Base-by-base conservation (phyloP, 2,888 invertebrate species). In the Drosophila dives region DNA sequence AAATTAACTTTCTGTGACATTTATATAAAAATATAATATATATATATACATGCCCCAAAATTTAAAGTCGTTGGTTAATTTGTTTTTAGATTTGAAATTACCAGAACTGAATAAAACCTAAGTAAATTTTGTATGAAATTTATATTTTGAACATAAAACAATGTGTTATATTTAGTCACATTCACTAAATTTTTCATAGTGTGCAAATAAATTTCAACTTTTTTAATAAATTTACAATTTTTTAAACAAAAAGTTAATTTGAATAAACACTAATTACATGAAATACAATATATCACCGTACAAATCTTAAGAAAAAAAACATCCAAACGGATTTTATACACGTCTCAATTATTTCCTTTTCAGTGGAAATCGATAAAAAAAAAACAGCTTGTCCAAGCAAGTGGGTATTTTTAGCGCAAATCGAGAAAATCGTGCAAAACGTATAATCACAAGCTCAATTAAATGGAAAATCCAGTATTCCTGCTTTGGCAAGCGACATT, bases 341-440 rank as follows among this genome's bases (percentile, higher is more conserved):
- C 64, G 49, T 56, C 53, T 40, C 11, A 58, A 67, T 75, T 38
- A 75, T 75, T 78, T 79, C 72, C 75, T 75, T 79, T 79, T 75
- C 58, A 17, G 3, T 53, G 62, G 62, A 78, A 75, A 71, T 58
- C 34, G 29, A 34, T 60, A 45, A 26, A 48, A 45, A 10, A 61
- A 61, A 51, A 55, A 49, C 29, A 33, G 34, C 61, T 69, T 60
- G 36, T n/a, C 15, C 36, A 56, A 77, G 53, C 70, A 65, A 77
- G 65, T 45, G 66, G 42, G 45, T 58, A 49, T 49, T 26, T 68
- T 58, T 49, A 49, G 36, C 34, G 26, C 11, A 40, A 40, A 20
- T 54, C n/a, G 20, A 36, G 17, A 61, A 61, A 70, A 55, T 71
- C 77, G 77, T 78, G 77, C 17, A 8, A 40, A 36, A 60, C 54